Conservation (phyloP, 2,113 vertebrate species). For the Camelus bactrianus region DNA sequence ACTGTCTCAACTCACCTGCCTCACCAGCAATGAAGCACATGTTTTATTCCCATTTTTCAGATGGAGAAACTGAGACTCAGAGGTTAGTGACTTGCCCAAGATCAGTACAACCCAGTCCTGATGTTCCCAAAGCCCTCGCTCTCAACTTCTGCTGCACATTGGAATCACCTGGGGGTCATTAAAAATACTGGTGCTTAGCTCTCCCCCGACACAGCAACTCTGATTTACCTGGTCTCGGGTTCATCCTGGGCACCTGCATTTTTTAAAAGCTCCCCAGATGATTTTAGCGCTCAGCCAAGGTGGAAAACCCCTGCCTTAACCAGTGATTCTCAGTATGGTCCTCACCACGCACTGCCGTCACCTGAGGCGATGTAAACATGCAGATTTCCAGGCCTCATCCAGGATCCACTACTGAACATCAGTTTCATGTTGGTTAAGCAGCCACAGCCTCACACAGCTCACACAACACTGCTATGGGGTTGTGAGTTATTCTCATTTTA, state of each 20-base stretch:
- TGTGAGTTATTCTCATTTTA: neutral
- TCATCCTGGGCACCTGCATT: too few species aligned
- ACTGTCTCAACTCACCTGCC: neutral
- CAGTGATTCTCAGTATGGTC: neutral
- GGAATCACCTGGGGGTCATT: neutral
- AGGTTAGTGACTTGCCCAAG: neutral
- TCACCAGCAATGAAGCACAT: too few species aligned
- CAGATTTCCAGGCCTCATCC: neutral
- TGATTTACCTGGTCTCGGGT: neutral
- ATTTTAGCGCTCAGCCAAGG: too few species aligned
- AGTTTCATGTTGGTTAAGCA: neutral
- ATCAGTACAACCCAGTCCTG: neutral
- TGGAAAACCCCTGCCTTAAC: neutral
- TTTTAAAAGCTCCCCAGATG: neutral
- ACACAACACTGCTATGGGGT: accelerated
- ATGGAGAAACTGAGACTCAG: neutral
- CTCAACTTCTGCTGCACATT: neutral
- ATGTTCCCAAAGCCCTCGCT: neutral
- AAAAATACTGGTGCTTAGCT: neutral
- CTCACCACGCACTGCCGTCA: accelerated
- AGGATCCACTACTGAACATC: neutral
- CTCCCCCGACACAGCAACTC: neutral
- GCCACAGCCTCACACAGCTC: accelerated
- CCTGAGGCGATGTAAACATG: accelerated
- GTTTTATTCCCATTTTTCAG: neutral